Conservation (phyloP, 2,888 invertebrate species). For the Patella caerulea region DNA sequence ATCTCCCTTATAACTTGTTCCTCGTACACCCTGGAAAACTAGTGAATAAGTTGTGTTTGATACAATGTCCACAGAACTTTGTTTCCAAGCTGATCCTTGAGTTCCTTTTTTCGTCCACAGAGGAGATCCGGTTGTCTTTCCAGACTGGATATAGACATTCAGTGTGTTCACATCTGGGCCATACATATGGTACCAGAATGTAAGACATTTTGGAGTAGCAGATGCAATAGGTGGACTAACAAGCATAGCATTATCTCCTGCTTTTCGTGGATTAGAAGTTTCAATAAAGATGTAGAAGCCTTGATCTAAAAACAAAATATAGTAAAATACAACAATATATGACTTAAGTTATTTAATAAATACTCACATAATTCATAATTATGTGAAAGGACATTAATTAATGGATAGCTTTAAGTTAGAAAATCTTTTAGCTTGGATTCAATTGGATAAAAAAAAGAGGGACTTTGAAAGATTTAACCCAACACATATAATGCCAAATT, state of each 20-base stretch:
- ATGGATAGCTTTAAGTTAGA: background rate
- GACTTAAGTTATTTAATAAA: background rate
- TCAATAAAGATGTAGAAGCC: constrained; percentile 62
- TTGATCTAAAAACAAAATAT: constrained; percentile 6
- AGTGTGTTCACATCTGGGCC: constrained; percentile 58
- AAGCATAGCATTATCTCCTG: constrained; percentile 51
- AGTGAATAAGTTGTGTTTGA: constrained; percentile 47
- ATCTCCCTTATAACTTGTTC: constrained; percentile 54
- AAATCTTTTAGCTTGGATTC: too few species aligned
- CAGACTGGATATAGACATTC: constrained; percentile 51
- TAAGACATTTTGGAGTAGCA: constrained; percentile 48
- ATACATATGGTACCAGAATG: constrained; percentile 68
- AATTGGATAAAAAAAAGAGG: too few species aligned
- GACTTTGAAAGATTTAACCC: too few species aligned
- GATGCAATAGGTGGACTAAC: constrained; percentile 39
- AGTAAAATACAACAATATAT: background rate
- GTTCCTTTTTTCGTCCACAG: constrained; percentile 59
- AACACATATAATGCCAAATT: too few species aligned
- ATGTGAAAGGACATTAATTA: background rate
- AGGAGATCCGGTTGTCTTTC: constrained; percentile 38
- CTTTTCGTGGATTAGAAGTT: constrained; percentile 46
- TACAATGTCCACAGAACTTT: constrained; percentile 47
- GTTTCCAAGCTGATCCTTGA: constrained; percentile 56
- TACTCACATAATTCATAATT: background rate
- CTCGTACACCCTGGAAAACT: constrained; percentile 61